Evolutionary conservation across 2,888 invertebrate genomes (phyloP), one percentile per base, ranked within the genome.

Genomic region (Allophyes oxyacanthae): DNA sequence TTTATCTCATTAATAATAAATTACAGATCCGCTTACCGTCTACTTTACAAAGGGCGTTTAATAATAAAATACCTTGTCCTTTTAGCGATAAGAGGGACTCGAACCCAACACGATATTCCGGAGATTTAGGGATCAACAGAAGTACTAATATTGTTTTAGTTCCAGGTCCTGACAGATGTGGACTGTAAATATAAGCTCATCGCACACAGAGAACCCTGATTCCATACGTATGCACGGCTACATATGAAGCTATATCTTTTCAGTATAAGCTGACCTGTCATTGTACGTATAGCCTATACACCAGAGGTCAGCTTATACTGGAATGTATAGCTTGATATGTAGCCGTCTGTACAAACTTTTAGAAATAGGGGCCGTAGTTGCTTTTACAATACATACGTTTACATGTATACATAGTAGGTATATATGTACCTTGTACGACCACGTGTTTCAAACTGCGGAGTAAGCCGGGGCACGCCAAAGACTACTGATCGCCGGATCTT

Each of bases 1-100:
- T 72, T 74, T 71, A 69, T 68, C 75, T 70, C 77, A 70, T 75
- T 70, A 72, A 72, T 75, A 72, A 69, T 74, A 74, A 61, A 73
- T 72, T 72, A 70, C 61, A 55, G 63, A 65, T 72, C 61, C 66
- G 60, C 55, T 76, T 69, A 64, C 64, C 62, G 53, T 60, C 58
- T 69, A 64, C 60, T 69, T 72, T 56, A 64, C 64, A 67, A 65
- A 69, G 74, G 57, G 69, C 54, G 59, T 57, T 76, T 72, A 74
- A 69, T 75, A 72, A 74, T 75, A 56, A 67, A 75, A 72, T 62
- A 55, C 55, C 55, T 54, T 54, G 69, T 60, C 64, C 64, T 64
- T 75, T 61, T 62, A 65, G 50, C 49, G 38, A 48, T 55, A 63
- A 61, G 56, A 59, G 61, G 43, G 46, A 42, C 59, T 40, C 37